phyloP scores from a whole-genome alignment of 1,140 invertebrate genomes.

The Bombus turneri region DNA sequence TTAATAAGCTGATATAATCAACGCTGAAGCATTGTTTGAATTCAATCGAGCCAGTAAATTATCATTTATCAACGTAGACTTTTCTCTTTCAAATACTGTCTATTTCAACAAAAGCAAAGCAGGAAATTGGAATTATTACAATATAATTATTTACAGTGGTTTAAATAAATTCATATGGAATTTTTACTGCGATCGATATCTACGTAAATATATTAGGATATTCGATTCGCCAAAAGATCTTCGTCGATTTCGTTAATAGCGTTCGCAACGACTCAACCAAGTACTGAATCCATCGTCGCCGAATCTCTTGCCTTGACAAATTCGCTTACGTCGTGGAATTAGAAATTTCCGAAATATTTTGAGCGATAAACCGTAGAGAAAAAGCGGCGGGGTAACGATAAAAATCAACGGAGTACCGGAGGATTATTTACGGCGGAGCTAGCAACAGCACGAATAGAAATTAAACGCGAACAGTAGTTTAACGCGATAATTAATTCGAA shows the following conservation, averaged over 20 bases:
- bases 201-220: no score
- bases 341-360: neutral
- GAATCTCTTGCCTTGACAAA: neutral
- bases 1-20: neutral
- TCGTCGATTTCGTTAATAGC: no score
- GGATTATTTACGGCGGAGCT: neutral
- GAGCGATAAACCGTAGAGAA: neutral
- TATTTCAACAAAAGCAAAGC: neutral
- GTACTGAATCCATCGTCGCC: neutral
- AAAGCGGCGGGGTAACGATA: neutral
- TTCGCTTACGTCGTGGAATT: neutral
- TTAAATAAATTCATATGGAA: neutral
- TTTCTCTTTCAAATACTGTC: neutral
- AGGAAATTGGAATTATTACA: neutral
- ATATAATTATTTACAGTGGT: neutral
- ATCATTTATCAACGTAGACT: neutral
- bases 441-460: neutral
- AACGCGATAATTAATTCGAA: constrained; percentile 51
- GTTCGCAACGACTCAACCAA: neutral
- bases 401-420: neutral
- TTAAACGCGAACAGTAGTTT: constrained; percentile 33
- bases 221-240: no score
- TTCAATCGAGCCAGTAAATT: neutral
- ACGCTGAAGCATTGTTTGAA: neutral
- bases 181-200: no score